Evolutionary conservation across 2,888 invertebrate species (phyloP), one percentile per base, ranked within the genome.

Genomic region (Melieria omissa): DNA sequence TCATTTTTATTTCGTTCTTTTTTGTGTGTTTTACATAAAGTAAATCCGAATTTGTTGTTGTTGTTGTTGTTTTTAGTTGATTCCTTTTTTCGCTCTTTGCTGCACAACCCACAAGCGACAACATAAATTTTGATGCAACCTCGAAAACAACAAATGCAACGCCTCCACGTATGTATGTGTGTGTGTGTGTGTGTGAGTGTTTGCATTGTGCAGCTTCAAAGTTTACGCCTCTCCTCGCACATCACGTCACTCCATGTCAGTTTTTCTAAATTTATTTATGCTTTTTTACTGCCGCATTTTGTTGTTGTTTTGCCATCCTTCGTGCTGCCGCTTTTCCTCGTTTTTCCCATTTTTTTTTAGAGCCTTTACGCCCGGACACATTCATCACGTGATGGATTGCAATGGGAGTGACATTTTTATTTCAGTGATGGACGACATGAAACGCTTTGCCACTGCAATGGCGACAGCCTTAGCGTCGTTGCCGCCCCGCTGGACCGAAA

Each of bases 341-440:
- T 29, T 45, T n/a, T 10, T 8, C 10, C n/a, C 10, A 64, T 16
- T 70, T 77, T 78, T 79, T 78, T 81, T 79, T 72, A 76, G 77
- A 78, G 77, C 82, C 81, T 79, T 81, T 77, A 79, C 82, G 80
- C 80, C 80, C 75, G 75, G 68, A 79, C 79, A 82, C 84, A 84
- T 84, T 84, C 84, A 82, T 84, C 84, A 81, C 82, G 83, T 84
- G 83, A 84, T 85, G 83, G 83, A 84, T 85, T 85, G 84, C 84
- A 83, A 82, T 84, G 83, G 84, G 84, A 84, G 84, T 85, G 85
- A 84, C 85, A 83, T 84, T 84, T 84, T 84, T 84, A 85, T 84
- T 84, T 83, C 82, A 78, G 84, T 85, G 85, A 85, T 84, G 84
- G 82, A 84, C 84, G 84, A 80, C 75, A 68, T 45, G 6, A 41